Base-by-base conservation (phyloP, 92 coral and sea anemone species). In the Hydrozoanthus gracilis region DNA sequence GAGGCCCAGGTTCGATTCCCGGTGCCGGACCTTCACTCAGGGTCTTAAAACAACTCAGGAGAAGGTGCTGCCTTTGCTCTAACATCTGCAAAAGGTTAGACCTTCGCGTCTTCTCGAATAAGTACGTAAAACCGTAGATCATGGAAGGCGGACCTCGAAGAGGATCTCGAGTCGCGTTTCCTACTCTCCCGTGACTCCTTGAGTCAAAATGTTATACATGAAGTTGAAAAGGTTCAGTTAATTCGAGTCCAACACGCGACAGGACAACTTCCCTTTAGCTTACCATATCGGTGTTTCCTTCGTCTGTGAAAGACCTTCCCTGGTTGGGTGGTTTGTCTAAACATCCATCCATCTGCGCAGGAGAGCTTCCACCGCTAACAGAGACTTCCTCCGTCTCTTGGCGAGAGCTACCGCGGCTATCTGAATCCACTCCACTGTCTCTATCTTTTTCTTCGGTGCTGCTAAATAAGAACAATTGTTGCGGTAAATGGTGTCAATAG, bases 391-490 rank as follows among this genome's bases (percentile, higher is more conserved):
- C 39, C 39, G 39, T 68, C 62, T 76, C 82, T 46, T 58, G 65
- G 62, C 65, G 82, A 13, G 82, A 76, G 65, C 46, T 76, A 17
- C 82, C 82, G 27, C 82, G 67, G 13, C 82, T 76, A 50, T 76
- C 66, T 12, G 82, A 52, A 16, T 76, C 82, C 8, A 76, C 55
- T 20, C 82, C 82, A 18, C 82, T 76, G 82, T 76, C 82, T 15
- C 66, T 13, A 52, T 54, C 82, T 54, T 76, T 54, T 4, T 76
- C 62, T 18, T 76, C 82, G 35, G 66, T 76, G 44, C 39, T 44
- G 14, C 18, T 76, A 14, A 45, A 65, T 10, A 20, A 67, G 11
- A 13, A 17, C 4, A 27, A 27, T 27, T 27, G 39, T 27, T 27
- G 39, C 39, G 39, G 39, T 27, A 27, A 27, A 27, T 27, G 39